A percentile compares a stretch with the other conserved stretches of the same genome.
phyloP scores from a whole-genome alignment of 2,888 invertebrate genomes.

The Zonitis immaculata region DNA sequence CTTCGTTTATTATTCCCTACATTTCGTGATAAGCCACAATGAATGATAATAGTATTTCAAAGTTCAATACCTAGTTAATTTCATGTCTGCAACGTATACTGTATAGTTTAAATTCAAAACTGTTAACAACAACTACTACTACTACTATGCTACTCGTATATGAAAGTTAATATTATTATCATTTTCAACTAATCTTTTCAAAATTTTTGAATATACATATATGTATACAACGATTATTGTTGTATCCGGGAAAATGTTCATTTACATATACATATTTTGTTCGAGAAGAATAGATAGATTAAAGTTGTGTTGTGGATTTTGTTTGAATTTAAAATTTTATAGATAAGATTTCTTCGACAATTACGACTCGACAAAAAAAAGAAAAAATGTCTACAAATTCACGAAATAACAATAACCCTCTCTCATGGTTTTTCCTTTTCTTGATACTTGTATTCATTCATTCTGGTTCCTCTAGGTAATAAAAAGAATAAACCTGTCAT shows the following conservation, averaged over 20 bases:
- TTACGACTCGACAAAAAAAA: background rate
- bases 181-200: background rate
- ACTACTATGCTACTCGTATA: background rate
- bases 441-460: constrained; percentile 1
- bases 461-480: background rate
- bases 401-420: too few species aligned
- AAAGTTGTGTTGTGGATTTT: constrained; percentile 5
- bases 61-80: constrained; percentile 11
- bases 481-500: background rate
- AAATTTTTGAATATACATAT: background rate
- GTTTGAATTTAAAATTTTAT: constrained; percentile 18
- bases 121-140: background rate
- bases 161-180: constrained; percentile 1
- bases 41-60: constrained; percentile 13
- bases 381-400: background rate
- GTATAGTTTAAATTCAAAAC: background rate
- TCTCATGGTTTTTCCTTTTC: background rate
- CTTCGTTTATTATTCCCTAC: constrained; percentile 11
- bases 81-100: constrained; percentile 2
- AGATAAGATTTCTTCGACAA: constrained; percentile 1
- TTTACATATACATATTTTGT: constrained; percentile 27
- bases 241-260: constrained; percentile 29
- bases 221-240: constrained; percentile 22
- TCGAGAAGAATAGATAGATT: constrained; percentile 18
- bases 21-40: constrained; percentile 17